These are phyloP conservation scores for Epizoanthus fatuus DNA, from an alignment of 92 coral and sea anemone species.

Conservation along the genomic window DNA sequence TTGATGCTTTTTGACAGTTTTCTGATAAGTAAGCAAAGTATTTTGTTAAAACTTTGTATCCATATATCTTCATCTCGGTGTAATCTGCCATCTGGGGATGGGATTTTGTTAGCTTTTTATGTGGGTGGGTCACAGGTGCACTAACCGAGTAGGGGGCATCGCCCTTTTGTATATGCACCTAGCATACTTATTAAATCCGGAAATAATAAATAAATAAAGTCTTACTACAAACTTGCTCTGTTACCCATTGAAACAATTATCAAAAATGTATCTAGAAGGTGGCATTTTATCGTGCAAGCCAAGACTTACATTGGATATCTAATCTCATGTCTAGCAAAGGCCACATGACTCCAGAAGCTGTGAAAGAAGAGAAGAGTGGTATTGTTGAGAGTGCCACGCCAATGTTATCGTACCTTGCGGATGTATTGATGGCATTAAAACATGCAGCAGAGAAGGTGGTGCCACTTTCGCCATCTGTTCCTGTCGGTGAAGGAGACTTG, in stretches of 20 bases:
- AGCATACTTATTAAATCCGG: too few species aligned
- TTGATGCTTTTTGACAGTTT: too few species aligned
- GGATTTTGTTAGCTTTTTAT: too few species aligned
- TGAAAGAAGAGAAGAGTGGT: slow-evolving; percentile 78
- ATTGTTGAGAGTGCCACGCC: slow-evolving; percentile 89
- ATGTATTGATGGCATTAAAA: slow-evolving; percentile 84
- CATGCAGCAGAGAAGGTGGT: slow-evolving; percentile 85
- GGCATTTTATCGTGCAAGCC: neutral
- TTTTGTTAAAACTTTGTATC: too few species aligned
- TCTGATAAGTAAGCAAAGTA: too few species aligned
- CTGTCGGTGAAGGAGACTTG: slow-evolving; percentile 78
- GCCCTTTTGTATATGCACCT: too few species aligned
- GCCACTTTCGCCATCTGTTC: slow-evolving; percentile 74
- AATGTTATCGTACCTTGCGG: slow-evolving; percentile 92
- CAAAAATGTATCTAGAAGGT: neutral
- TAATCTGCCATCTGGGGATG: too few species aligned
- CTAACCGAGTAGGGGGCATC: too few species aligned
- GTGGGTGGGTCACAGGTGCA: too few species aligned
- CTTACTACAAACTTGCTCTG: neutral
- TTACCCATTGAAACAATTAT: neutral
- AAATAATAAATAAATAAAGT: neutral
- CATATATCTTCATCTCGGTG: too few species aligned
- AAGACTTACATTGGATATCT: neutral
- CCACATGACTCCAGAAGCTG: slow-evolving; percentile 72
- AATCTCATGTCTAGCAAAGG: slow-evolving; percentile 64